These are phyloP conservation scores for Halichoeres trimaculatus DNA, from an alignment of 2,113 vertebrate species.

Conservation along the genomic window DNA sequence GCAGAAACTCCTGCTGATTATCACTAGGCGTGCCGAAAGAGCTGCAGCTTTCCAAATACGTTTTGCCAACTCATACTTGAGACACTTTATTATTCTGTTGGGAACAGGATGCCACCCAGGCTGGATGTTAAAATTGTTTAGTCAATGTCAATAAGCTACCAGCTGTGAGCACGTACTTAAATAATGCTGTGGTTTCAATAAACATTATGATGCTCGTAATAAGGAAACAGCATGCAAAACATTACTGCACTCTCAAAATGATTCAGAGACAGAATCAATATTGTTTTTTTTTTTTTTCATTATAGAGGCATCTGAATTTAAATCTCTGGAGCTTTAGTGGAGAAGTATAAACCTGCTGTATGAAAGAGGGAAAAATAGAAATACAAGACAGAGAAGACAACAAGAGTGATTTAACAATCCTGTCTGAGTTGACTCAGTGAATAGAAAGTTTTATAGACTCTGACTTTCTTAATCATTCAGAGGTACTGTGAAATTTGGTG, in stretches of 20 bases:
- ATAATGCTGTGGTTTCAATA: conserved; percentile 50
- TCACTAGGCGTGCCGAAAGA: neutral
- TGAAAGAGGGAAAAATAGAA: neutral
- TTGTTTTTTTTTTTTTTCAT: conserved; percentile 43
- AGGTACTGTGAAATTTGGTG: too few relatives aligned
- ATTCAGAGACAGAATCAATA: conserved; percentile 43
- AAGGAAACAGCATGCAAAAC: conserved; percentile 62
- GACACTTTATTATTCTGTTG: neutral
- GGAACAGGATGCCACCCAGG: conserved; percentile 23
- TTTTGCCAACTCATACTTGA: conserved; percentile 14
- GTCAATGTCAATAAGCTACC: conserved; percentile 57
- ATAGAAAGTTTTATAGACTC: too few relatives aligned
- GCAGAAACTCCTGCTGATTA: neutral
- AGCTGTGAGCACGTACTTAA: conserved; percentile 59
- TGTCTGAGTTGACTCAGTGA: neutral
- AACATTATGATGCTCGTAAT: conserved; percentile 46
- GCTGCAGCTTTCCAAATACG: conserved; percentile 26
- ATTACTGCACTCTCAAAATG: conserved; percentile 51
- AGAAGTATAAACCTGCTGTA: neutral
- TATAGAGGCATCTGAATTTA: conserved; percentile 47
- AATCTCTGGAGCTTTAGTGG: conserved; percentile 26
- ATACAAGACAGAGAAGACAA: neutral
- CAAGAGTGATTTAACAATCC: neutral
- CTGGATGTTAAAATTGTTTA: conserved; percentile 37
- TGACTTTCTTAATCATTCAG: too few relatives aligned